Evolutionary conservation across 2,797 vertebrate species (phyloP).

Genomic region (Cercopithecus neglectus): DNA sequence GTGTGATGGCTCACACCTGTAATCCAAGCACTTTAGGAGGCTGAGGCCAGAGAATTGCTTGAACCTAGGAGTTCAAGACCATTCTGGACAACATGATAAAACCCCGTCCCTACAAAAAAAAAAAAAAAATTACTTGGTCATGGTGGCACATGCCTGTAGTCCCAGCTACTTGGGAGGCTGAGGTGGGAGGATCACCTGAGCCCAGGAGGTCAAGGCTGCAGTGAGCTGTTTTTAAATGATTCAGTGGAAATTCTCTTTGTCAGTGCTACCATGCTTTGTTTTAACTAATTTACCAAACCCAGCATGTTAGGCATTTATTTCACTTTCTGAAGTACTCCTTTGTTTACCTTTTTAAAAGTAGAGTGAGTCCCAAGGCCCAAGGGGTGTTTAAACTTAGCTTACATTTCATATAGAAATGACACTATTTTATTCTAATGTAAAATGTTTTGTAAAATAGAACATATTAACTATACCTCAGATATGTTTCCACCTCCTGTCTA

Average conservation of each 20-base stretch:
- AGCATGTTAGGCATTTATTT: background rate
- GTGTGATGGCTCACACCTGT: background rate
- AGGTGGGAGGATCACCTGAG: background rate
- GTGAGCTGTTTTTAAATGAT: background rate
- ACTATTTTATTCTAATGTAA: background rate
- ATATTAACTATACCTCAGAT: background rate
- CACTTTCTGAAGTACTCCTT: background rate
- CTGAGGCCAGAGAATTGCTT: background rate
- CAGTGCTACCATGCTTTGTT: background rate
- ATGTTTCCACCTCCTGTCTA: background rate
- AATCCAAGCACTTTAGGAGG: background rate
- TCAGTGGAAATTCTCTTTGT: background rate
- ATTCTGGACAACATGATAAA: background rate
- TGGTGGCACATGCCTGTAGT: background rate
- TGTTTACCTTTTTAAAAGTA: background rate
- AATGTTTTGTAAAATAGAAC: background rate
- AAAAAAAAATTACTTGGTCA: background rate
- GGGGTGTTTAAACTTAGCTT: background rate
- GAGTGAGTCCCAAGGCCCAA: background rate
- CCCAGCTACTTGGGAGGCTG: background rate
- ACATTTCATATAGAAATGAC: background rate
- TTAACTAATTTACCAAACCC: background rate
- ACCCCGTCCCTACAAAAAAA: background rate
- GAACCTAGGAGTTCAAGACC: background rate
- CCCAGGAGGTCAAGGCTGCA: background rate